Evolutionary conservation across 2,888 invertebrate genomes (phyloP).

Genomic region (Phaedon cochleariae): DNA sequence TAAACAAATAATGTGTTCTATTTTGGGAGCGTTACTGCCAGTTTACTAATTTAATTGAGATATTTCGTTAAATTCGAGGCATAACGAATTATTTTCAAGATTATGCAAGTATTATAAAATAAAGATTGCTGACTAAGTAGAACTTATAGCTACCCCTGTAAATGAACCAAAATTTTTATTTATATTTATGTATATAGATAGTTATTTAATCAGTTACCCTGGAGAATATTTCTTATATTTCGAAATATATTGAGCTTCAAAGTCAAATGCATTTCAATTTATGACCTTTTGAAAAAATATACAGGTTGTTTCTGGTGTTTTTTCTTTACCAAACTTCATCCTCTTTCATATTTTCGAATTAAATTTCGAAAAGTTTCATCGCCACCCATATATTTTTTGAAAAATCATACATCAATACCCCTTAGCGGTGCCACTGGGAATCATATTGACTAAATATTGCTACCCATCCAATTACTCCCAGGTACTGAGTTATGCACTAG

Average conservation of each 20-base stretch:
- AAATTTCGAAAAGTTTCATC: too few species aligned
- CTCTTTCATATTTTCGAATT: too few species aligned
- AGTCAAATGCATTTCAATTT: not conserved
- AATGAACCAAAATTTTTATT: constrained; percentile 35
- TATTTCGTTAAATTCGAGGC: constrained; percentile 10
- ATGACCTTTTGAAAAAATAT: not conserved
- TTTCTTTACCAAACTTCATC: too few species aligned
- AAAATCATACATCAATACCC: too few species aligned
- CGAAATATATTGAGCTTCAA: constrained; percentile 50
- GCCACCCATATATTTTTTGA: too few species aligned
- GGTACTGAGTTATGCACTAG: too few species aligned
- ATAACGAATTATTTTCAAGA: constrained; percentile 25
- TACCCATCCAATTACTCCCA: too few species aligned
- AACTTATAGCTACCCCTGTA: constrained; percentile 18
- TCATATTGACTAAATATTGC: too few species aligned
- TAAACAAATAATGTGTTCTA: constrained; percentile 29
- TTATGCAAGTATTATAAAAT: constrained; percentile 39
- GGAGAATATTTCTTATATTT: constrained; percentile 43
- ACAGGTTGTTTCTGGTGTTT: too few species aligned
- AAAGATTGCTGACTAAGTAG: constrained; percentile 25
- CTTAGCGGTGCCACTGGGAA: too few species aligned
- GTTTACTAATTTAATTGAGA: constrained; percentile 3
- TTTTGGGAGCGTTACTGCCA: constrained; percentile 17
- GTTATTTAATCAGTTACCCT: constrained; percentile 52
- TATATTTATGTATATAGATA: constrained; percentile 47